phyloP scores from a whole-genome alignment of 2,888 invertebrate genomes.

The Aporophyla nigra region DNA sequence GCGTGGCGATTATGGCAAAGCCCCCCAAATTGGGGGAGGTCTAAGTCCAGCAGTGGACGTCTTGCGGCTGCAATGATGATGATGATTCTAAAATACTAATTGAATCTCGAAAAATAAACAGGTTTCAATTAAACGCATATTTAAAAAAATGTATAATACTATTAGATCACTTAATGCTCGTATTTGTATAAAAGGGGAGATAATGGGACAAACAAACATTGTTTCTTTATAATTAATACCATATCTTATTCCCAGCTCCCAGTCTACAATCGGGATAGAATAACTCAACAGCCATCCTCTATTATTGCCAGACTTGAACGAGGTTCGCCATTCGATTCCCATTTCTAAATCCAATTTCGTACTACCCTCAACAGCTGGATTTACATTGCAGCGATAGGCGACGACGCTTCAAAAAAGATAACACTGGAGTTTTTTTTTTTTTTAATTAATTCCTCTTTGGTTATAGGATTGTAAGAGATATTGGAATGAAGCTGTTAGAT shows the following conservation, averaged over 20 bases:
- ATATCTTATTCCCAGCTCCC: constrained; percentile 29
- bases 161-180: too few relatives aligned
- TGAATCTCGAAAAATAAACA: too few relatives aligned
- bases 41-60: too few relatives aligned
- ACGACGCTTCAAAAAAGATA: constrained; percentile 46
- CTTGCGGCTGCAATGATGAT: too few relatives aligned
- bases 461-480: constrained; percentile 39
- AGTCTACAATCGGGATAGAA: constrained; percentile 64
- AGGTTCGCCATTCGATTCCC: constrained; percentile 77
- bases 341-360: constrained; percentile 78
- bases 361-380: constrained; percentile 70
- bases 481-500: constrained; percentile 21
- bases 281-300: constrained; percentile 72
- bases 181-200: too few relatives aligned
- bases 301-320: constrained; percentile 71
- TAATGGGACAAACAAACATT: too few relatives aligned
- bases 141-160: too few relatives aligned
- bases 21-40: too few relatives aligned
- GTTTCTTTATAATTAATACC: background rate
- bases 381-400: constrained; percentile 67
- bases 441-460: constrained; percentile 55
- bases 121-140: too few relatives aligned
- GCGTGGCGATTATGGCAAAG: too few relatives aligned
- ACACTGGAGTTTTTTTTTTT: constrained; percentile 32
- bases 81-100: too few relatives aligned